phyloP scores from a whole-genome alignment of 2,888 invertebrate genomes.

The Nomada goodeniana region DNA sequence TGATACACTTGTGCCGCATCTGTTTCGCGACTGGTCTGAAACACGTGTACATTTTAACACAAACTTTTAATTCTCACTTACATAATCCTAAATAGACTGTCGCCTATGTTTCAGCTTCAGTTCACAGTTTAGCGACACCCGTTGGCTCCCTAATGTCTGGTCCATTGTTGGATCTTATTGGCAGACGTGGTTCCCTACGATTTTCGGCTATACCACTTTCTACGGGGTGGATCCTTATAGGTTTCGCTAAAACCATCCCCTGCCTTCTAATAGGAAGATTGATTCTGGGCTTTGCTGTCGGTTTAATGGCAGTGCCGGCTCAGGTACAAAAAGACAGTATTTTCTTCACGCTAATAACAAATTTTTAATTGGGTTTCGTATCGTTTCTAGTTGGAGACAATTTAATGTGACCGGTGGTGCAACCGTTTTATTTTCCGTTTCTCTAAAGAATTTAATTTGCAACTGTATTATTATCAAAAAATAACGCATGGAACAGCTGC shows the following conservation, averaged over 20 bases:
- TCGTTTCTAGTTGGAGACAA: no score
- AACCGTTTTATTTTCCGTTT: no score
- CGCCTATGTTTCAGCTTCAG: slow-evolving; percentile 86
- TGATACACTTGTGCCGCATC: no score
- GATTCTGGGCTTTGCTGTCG: slow-evolving; percentile 90
- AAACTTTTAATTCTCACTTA: neutral
- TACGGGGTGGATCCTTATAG: slow-evolving; percentile 89
- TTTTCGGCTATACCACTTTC: slow-evolving; percentile 88
- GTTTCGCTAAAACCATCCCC: slow-evolving; percentile 85
- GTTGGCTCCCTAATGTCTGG: slow-evolving; percentile 90
- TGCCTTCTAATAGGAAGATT: slow-evolving; percentile 88
- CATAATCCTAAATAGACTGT: neutral
- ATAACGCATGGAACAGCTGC: no score
- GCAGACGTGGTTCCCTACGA: slow-evolving; percentile 88
- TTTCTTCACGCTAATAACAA: neutral
- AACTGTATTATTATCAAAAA: no score
- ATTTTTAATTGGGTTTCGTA: no score
- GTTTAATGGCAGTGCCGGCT: slow-evolving; percentile 90
- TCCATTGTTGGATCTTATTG: slow-evolving; percentile 89
- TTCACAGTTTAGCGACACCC: slow-evolving; percentile 92
- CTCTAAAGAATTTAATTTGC: no score
- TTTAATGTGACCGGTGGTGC: no score
- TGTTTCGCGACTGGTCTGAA: no score
- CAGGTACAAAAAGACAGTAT: slow-evolving; percentile 85
- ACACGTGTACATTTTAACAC: neutral